Evolutionary conservation across 2,113 vertebrate genomes (phyloP), one percentile per base, ranked within the genome.

Genomic region (Canis aureus): DNA sequence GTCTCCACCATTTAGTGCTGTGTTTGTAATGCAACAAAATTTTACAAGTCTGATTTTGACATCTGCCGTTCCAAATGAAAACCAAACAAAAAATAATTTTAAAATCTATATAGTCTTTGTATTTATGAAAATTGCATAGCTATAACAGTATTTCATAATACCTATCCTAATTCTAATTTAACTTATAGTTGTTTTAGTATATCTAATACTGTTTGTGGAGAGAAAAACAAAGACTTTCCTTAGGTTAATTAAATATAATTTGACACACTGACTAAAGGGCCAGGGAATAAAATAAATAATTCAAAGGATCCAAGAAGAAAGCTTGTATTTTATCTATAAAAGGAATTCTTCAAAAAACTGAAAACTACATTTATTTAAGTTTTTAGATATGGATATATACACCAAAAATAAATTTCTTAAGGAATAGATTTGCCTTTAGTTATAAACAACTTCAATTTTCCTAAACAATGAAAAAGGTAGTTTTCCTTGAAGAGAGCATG

Each of bases 371-470:
- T 88, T 76, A 84, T 55, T 88, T 49, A 80, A 91, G 51, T 43
- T 84, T 93, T 89, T 81, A 22, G 32, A 69, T 9, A 11, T 32
- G 2, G 32, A 89, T 59, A 11, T 80, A 55, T 32, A 78, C 3
- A 49, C 25, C 23, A 90, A 88, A 78, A 71, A 74, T 76, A 78
- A 80, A 67, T 66, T 83, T 11, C 4, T 22, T 29, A 86, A 97
- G 22, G 8, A 71, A 57, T 81, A 78, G 22, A 4, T 59, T 85
- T 79, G 12, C 92, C 57, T 83, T 86, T 76, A 57, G 1, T 80
- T 91, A 81, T 62, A 66, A 84, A 84, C 12, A 84, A 67, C 43
- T 92, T 19, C 17, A 91, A 69, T 79, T 96, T 91, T 95, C 73
- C 19, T 74, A 84, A 95, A n/a, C 5, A 71, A 76, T 22, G 38